A percentile compares a stretch with the other conserved stretches of the same genome.
These are phyloP conservation scores for Ornithorhynchus anatinus DNA, from an alignment of 2,113 vertebrate genomes.

Conservation along the genomic window DNA sequence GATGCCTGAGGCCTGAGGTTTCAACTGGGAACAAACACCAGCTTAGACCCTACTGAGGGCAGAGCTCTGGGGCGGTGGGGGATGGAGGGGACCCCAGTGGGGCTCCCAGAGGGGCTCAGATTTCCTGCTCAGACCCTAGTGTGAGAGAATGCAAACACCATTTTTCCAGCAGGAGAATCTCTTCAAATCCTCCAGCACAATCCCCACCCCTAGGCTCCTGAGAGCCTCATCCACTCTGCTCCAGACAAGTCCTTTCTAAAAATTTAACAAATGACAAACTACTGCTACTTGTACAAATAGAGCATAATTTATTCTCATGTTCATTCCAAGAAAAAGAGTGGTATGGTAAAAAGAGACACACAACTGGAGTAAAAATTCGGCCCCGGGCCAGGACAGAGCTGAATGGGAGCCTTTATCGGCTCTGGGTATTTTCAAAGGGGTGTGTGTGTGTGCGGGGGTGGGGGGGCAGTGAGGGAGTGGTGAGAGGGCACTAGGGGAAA, in stretches of 20 bases:
- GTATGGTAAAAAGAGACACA: slow-evolving; percentile 26
- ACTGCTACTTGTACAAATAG: slow-evolving; percentile 3
- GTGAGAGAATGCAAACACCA: too few relatives aligned
- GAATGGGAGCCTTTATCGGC: background rate
- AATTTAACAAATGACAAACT: background rate
- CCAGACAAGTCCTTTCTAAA: background rate
- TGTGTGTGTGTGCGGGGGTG: background rate
- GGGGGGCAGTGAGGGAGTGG: background rate
- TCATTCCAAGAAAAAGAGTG: slow-evolving; percentile 28
- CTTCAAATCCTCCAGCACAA: background rate
- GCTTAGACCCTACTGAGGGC: too few relatives aligned
- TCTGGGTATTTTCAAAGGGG: fast-evolving
- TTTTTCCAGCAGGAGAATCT: too few relatives aligned
- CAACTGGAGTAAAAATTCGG: too few relatives aligned
- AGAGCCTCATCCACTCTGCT: background rate
- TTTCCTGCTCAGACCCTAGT: too few relatives aligned
- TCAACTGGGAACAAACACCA: too few relatives aligned
- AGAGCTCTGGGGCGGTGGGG: too few relatives aligned
- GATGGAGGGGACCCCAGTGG: too few relatives aligned
- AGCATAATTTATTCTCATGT: slow-evolving; percentile 59
- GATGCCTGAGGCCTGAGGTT: too few relatives aligned
- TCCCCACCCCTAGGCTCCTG: background rate
- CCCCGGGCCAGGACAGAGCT: too few relatives aligned
- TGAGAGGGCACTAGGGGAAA: too few relatives aligned
- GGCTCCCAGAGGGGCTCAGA: too few relatives aligned